Percentiles rank a stretch among this genome's conserved stretches.
These are phyloP conservation scores for Meiosimyza decipiens DNA, from an alignment of 2,888 invertebrate genomes.

Conservation along the genomic window DNA sequence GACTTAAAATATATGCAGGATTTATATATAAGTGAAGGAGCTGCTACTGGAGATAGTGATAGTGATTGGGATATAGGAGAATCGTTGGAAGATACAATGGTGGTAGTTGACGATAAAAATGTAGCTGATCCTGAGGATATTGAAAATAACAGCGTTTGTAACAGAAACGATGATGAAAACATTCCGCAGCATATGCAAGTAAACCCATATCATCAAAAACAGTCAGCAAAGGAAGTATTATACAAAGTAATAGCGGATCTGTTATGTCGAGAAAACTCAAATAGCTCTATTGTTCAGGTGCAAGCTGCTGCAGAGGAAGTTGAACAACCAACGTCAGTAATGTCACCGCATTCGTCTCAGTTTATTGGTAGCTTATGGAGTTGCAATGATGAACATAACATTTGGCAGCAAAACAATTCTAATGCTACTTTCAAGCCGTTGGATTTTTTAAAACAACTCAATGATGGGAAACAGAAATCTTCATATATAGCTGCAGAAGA, in stretches of 20 bases:
- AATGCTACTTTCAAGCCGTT: constrained; percentile 46
- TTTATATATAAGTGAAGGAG: constrained; percentile 54
- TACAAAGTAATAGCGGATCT: constrained; percentile 59
- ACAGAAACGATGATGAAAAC: not conserved
- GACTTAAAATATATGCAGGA: constrained; percentile 61
- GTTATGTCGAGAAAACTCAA: constrained; percentile 53
- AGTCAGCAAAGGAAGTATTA: constrained; percentile 46
- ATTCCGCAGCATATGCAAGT: constrained; percentile 31
- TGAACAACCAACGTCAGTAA: constrained; percentile 35
- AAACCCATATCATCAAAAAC: constrained; percentile 20
- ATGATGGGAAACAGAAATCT: constrained; percentile 17
- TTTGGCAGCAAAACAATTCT: constrained; percentile 41
- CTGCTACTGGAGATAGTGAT: constrained; percentile 37
- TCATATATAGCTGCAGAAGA: not conserved
- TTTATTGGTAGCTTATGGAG: constrained; percentile 36
- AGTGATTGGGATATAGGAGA: constrained; percentile 37
- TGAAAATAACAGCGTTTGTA: not conserved
- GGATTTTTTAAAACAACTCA: constrained; percentile 48
- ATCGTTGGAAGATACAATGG: not conserved
- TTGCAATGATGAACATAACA: constrained; percentile 36
- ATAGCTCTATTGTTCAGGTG: not conserved
- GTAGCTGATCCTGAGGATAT: constrained; percentile 24
- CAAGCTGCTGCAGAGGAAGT: constrained; percentile 38
- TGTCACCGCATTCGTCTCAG: constrained; percentile 23
- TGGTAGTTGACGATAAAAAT: not conserved